These are phyloP conservation scores for Hystrix cristata DNA, from an alignment of 2,113 vertebrate genomes.

Conservation along the genomic window DNA sequence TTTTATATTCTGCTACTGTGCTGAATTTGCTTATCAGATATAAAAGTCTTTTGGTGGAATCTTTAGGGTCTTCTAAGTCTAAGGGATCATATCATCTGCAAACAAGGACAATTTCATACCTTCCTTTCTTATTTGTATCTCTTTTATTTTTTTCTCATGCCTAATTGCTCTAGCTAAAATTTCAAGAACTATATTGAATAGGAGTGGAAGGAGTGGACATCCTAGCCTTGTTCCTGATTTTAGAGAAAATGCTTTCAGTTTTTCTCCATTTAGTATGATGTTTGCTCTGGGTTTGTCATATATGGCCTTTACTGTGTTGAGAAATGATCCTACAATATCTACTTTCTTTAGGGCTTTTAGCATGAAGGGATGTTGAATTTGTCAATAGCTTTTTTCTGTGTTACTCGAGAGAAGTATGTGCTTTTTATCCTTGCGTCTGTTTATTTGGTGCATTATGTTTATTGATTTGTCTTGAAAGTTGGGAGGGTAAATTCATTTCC, in stretches of 20 bases:
- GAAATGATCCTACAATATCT: not conserved
- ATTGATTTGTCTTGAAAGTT: not conserved
- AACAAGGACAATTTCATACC: not conserved
- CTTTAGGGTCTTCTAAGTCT: not conserved
- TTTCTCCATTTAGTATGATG: not conserved
- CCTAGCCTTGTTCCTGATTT: not conserved
- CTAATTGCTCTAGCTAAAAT: not conserved
- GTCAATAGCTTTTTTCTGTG: not conserved
- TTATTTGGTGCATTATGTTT: not conserved
- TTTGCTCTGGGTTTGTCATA: not conserved
- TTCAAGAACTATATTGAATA: not conserved
- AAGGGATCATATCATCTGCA: not conserved
- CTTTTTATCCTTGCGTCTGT: not conserved
- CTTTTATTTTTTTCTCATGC: not conserved
- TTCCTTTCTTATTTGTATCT: not conserved
- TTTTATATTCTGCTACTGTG: not conserved
- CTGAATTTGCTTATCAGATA: not conserved
- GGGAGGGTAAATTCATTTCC: not conserved
- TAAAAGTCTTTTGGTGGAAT: not conserved
- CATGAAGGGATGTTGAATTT: not conserved
- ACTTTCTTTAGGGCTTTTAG: not conserved
- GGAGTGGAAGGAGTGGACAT: not conserved
- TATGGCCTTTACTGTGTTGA: not conserved
- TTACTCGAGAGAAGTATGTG: not conserved
- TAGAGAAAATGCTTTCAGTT: not conserved